Evolutionary conservation across 2,888 invertebrate species (phyloP), one percentile per base, ranked within the genome.

Genomic region (Drosophila meridionalis): DNA sequence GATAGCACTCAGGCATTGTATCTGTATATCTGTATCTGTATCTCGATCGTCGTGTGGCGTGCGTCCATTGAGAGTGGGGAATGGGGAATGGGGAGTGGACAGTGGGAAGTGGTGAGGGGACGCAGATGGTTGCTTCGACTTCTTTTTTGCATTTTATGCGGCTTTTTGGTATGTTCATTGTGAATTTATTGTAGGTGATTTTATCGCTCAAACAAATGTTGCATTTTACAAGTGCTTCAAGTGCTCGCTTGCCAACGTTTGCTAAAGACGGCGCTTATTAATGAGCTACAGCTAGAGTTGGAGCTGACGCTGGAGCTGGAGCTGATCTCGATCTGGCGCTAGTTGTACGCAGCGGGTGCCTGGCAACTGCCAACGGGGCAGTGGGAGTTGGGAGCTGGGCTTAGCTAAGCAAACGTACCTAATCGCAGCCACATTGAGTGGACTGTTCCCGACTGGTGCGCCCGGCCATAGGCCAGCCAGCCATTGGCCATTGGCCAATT

Each of bases 161-260:
- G 76, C 84, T 81, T 75, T 52, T 85, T 90, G 87, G 90, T 82
- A 90, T 89, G 87, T 85, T 85, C 91, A 90, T 89, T 91, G 92
- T 91, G 90, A 91, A 91, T 91, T 91, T 91, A 91, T 91, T 91
- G 90, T 82, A 87, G 87, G 84, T 83, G 91, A 91, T 91, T 91
- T 92, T 92, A 90, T 91, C 92, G 91, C 89, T 83, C 75, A 91
- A 92, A 91, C 92, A 91, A 91, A 91, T 91, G 92, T 90, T 90
- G 90, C 89, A 84, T 87, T 87, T 90, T 90, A 87, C 87, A 87
- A 87, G 87, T 89, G 86, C 90, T 90, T 89, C 89, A 86, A 87
- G 90, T 80, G 86, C n/a, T 65, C 63, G 83, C 34, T 78, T 77
- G 82, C 84, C 74, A 77, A 74, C 80, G 70, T 85, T 83, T 63